Evolutionary conservation across 2,888 invertebrate species (phyloP), one percentile per base, ranked within the genome.

Genomic region (Lasioglossum calceatum): DNA sequence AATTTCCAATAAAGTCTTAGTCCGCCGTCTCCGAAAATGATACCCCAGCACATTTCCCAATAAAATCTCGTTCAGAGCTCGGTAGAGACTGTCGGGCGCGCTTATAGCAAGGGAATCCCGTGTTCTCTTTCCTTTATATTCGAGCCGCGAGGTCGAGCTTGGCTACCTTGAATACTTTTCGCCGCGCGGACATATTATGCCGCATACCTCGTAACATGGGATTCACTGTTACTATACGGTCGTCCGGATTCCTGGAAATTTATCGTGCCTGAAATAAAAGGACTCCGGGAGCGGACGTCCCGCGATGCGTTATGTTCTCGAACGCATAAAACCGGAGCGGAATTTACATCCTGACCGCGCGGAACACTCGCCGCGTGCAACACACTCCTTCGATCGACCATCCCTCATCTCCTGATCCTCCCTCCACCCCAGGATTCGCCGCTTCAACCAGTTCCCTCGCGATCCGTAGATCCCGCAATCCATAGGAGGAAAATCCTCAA

Each of bases 201-300:
- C 42, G 80, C 77, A n/a, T 58, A 77, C 47, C 23, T 73, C 73
- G 61, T 47, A 73, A 79, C 67, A 71, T 16, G 72, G 77, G 77
- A 64, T 74, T 67, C 47, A 8, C 47, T 14, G 36, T 71, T 74
- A 32, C 32, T 32, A 71, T 27, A 32, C 71, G 80, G 70, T 67
- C 47, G 73, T 42, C 74, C 19, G 72, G n/a, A 70, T 85, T 73
- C 84, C 42, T n/a, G 77, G 23, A 67, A 84, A 84, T 84, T 80
- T 79, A 80, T 86, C 85, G 77, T 54, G 73, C 77, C 42, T 67
- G 84, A 84, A 80, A 84, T 84, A 84, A 84, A 84, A 80, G 67
- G 54, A 32, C 44, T 19, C 19, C 23, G 70, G 77, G 0, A 16
- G 79, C n/a, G 61, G 70, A 54, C 54, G 54, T 73, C 64, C 16